phyloP scores from a whole-genome alignment of 92 coral and sea anemone genomes.

The Umimayanthus kanabou region DNA sequence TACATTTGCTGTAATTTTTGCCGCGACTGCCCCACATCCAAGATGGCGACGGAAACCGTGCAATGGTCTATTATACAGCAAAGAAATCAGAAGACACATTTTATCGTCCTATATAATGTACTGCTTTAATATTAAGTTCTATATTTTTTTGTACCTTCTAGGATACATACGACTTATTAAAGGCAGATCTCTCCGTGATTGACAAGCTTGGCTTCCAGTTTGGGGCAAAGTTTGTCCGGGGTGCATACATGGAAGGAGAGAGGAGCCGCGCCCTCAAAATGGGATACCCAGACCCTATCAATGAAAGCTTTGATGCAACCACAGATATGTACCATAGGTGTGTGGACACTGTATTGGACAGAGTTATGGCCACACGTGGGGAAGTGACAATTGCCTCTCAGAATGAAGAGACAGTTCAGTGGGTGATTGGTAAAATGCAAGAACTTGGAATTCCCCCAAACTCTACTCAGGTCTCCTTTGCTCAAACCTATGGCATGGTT shows the following conservation, averaged over 20 bases:
- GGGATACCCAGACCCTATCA: conserved; percentile 30
- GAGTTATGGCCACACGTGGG: not conserved
- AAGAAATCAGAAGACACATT: too few species aligned
- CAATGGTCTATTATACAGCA: too few species aligned
- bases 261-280: conserved; percentile 25
- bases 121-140: too few species aligned
- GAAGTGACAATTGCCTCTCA: conserved; percentile 26
- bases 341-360: conserved; percentile 6
- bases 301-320: conserved; percentile 12
- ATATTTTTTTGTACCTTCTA: not conserved
- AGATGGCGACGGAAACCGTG: too few species aligned
- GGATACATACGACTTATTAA: conserved; percentile 10
- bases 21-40: too few species aligned
- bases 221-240: conserved; percentile 42
- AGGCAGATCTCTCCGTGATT: conserved; percentile 24
- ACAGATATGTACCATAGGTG: conserved; percentile 18
- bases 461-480: conserved; percentile 36
- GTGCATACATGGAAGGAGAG: conserved; percentile 42
- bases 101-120: too few species aligned
- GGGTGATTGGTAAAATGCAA: conserved; percentile 5
- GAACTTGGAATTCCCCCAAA: conserved; percentile 9
- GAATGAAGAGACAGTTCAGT: conserved; percentile 10
- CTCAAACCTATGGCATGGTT: conserved; percentile 55
- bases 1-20: too few species aligned
- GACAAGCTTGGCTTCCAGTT: conserved; percentile 30